Evolutionary conservation across 2,797 vertebrate species (phyloP), one percentile per base, ranked within the genome.

Genomic region (Pelodytes ibericus): DNA sequence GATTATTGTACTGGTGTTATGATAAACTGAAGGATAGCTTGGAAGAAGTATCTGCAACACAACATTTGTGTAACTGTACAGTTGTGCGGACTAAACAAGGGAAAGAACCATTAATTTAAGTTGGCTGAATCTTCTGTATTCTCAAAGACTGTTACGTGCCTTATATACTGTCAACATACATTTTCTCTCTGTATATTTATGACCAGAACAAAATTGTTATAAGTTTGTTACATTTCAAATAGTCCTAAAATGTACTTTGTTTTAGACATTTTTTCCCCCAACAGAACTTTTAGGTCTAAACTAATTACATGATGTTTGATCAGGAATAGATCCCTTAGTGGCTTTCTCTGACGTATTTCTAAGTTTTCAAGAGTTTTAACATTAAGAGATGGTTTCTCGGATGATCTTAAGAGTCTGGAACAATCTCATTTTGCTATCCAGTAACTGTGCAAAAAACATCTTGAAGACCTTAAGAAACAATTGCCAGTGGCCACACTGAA

Each of bases 21-120:
- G 87, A 92, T 92, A 92, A 91, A 91, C 90, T 86, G 88, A 89
- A 86, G 88, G 90, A 85, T 86, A 87, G 90, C 90, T 92, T 91
- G 91, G 89, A 92, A 92, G 88, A 88, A 90, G 90, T 87, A 89
- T 88, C 89, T 88, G 90, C 93, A 92, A 92, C 93, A 95, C 94
- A 95, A 95, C 96, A 96, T 97, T 97, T 96, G 96, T 96, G 95
- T 95, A 94, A 90, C 91, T 95, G 95, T 98, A 95, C 92, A 94
- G 93, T 91, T 93, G 90, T 90, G 89, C 93, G 95, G 93, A 95
- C 93, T 94, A 92, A 94, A 94, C 92, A 92, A 94, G 94, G 90
- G 89, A 91, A 91, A 89, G 88, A 89, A 90, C 87, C 87, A 89
- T 92, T 91, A 93, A 95, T 93, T 94, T 94, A 95, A 94, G 94